Evolutionary conservation across 2,797 vertebrate genomes (phyloP), one percentile per base, ranked within the genome.

Genomic region (Phoxinus dragarum): DNA sequence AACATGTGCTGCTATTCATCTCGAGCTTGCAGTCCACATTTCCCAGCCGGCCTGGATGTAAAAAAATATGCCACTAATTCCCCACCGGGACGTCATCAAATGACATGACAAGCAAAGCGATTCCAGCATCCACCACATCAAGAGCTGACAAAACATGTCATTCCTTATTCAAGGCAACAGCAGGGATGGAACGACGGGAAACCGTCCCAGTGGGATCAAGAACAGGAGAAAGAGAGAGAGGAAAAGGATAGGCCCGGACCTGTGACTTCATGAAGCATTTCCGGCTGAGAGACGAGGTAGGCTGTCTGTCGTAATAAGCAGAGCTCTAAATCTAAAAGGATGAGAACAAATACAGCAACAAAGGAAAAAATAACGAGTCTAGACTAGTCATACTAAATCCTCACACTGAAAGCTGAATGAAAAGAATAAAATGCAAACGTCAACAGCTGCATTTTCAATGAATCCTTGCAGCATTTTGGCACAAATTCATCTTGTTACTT

Each of bases 261-360:
- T 89, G 88, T 76, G 86, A 88, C 86, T 90, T 94, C 91, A 94
- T 91, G 88, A 92, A 94, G 92, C 86, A 87, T 86, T 68, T 90
- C 91, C 91, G 93, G 93, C 91, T 92, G 94, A 89, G 88, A 88
- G 87, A 90, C 10, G 72, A 68, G 64, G 19, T 77, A 7, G 27
- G 16, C 27, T 21, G 47, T 52, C 72, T 74, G 72, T 54, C 16
- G 16, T 11, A 74, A 52, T 74, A 49, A 52, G 52, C 72, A 52
- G 47, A 74, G 74, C 17, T 6, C 34, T 56, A 21, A 23, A 36
- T 36, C 52, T 76, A 59, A 40, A 38, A 42, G 34, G 12, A 34
- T 56, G 31, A 74, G 9, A 52, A 52, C 5, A n/a, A 16, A 36
- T 56, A 56, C 52, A 56, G 52, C 11, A 76, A 56, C 34, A 59